Percentiles rank a stretch among this genome's conserved stretches.
phyloP scores from a whole-genome alignment of 2,888 invertebrate species.

The Thymelicus acteon region DNA sequence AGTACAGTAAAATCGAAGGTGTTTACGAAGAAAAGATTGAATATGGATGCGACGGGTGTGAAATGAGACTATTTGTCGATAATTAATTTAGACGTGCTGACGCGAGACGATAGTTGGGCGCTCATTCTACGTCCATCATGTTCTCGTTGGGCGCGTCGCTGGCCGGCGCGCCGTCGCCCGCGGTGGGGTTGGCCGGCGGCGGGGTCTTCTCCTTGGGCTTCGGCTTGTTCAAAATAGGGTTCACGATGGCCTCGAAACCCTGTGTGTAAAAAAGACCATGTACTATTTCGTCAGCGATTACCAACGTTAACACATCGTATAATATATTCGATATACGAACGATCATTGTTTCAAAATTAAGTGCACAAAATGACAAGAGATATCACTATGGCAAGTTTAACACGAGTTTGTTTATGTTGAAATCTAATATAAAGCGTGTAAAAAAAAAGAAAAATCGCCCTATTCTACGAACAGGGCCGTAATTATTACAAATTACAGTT shows the following conservation, averaged over 20 bases:
- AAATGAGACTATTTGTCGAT: constrained; percentile 1
- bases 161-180: constrained; percentile 56
- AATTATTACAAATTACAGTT: too few species aligned
- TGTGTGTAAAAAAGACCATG: constrained; percentile 53
- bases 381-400: too few species aligned
- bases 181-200: constrained; percentile 66
- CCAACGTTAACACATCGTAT: too few species aligned
- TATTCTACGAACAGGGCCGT: too few species aligned
- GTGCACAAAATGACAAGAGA: too few species aligned
- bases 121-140: constrained; percentile 79
- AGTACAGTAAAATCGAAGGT: neutral
- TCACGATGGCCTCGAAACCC: constrained; percentile 85
- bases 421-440: too few species aligned
- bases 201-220: constrained; percentile 91
- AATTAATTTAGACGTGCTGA: constrained; percentile 9
- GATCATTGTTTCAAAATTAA: too few species aligned
- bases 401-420: too few species aligned
- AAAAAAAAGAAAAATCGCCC: too few species aligned
- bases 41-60: neutral
- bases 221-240: constrained; percentile 94
- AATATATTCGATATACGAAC: too few species aligned
- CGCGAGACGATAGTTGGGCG: neutral
- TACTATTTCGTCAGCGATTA: too few species aligned
- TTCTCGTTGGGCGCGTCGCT: constrained; percentile 59
- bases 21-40: neutral